Conservation (phyloP, 2,113 vertebrate species). For the Panthera leo region DNA sequence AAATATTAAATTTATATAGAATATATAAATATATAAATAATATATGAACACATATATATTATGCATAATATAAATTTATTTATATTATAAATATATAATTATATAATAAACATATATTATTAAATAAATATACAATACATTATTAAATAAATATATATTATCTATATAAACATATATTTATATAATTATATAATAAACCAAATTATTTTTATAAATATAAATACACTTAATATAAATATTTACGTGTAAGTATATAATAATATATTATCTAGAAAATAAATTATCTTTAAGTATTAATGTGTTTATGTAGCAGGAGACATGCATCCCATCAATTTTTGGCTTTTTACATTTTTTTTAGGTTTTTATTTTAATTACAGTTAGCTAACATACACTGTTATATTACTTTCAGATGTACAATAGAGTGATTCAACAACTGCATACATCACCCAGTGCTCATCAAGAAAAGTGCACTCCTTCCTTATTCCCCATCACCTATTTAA, state of each 20-base stretch:
- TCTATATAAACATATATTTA: too few species aligned
- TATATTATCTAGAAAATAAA: neutral
- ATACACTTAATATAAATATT: neutral
- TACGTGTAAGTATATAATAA: neutral
- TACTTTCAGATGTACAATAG: neutral
- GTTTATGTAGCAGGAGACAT: neutral
- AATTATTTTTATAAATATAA: neutral
- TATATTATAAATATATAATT: too few species aligned
- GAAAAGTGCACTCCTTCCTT: neutral
- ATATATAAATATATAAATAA: neutral
- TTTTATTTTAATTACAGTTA: neutral
- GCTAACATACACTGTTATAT: neutral
- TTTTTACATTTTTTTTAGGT: neutral
- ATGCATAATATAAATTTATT: neutral
- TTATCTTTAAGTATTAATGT: neutral
- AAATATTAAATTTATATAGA: neutral
- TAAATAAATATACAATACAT: too few species aligned
- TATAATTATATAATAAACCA: too few species aligned
- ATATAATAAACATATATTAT: too few species aligned
- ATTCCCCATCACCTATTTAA: neutral
- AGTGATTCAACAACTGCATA: neutral
- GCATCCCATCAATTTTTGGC: neutral
- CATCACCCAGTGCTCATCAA: neutral
- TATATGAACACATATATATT: neutral
- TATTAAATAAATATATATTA: too few species aligned